Conservation (phyloP, 2,797 vertebrate species). For the Jordanella pulchra region DNA sequence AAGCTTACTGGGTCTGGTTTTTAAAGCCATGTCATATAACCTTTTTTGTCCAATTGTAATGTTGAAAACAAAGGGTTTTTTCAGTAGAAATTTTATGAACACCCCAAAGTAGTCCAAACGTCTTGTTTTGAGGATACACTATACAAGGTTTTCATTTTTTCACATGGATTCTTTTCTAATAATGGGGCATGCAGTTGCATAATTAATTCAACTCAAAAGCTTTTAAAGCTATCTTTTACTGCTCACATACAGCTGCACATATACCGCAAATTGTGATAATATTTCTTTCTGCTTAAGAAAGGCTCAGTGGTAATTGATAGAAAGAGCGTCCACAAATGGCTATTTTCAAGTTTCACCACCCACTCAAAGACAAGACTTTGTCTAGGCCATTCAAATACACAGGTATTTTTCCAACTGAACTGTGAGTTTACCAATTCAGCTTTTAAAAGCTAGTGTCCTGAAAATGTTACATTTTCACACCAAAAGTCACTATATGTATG, state of each 20-base stretch:
- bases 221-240: background rate
- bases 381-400: background rate
- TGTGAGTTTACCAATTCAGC: background rate
- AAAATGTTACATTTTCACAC: background rate
- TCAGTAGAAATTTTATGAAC: background rate
- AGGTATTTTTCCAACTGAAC: background rate
- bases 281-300: background rate
- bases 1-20: conserved; percentile 61
- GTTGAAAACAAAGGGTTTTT: background rate
- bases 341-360: background rate
- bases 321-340: background rate
- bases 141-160: background rate
- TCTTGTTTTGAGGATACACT: background rate
- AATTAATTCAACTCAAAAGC: background rate
- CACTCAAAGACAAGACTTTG: background rate
- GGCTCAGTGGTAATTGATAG: background rate
- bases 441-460: background rate
- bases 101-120: background rate
- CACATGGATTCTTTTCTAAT: background rate
- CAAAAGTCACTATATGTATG: no score
- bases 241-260: background rate
- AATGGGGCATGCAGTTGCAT: background rate
- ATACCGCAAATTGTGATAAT: background rate
- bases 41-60: background rate
- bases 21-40: conserved; percentile 53